Evolutionary conservation across 2,888 invertebrate genomes (phyloP), one percentile per base, ranked within the genome.

Genomic region (Bellardia pandia): DNA sequence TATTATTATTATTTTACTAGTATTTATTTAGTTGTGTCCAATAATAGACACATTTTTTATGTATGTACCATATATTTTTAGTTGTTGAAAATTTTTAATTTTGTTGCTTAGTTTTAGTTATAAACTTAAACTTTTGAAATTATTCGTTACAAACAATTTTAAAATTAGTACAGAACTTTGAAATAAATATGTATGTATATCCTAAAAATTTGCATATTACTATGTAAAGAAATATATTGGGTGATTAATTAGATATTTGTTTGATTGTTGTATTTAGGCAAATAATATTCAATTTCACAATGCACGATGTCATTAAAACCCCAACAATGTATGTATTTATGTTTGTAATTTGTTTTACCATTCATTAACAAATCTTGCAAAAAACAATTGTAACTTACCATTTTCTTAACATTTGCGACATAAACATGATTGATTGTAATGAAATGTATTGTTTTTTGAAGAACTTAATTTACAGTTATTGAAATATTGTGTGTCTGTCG

Each of bases 21-120:
- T 89, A 89, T 88, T 89, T 89, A 87, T 88, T 88, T 48, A 85
- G 74, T 88, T 77, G 68, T 80, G 75, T 60, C 16, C 71, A 51
- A 74, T 13, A 9, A 77, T 82, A 88, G 81, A 37, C 68, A 62
- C 88, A 66, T 66, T 72, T 86, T 87, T 75, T 51, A 60, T 16
- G 4, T 40, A 85, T 75, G 51, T 86, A 86, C 11, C 79, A 77
- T 86, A 42, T 75, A 75, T 51, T 76, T 88, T 89, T 88, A 89
- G 85, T 88, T 83, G 80, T 87, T 89, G 72, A 82, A 53, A 79
- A 42, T 45, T 80, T 83, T 81, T 74, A 66, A 86, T 86, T 80
- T 88, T 88, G 85, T 84, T 86, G 86, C 72, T 78, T 89, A 88
- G 85, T 87, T 88, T 62, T 89, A 88, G 75, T 60, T 13, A 30